Base-by-base conservation (phyloP, 2,113 vertebrate species). In the Propithecus coquereli region DNA sequence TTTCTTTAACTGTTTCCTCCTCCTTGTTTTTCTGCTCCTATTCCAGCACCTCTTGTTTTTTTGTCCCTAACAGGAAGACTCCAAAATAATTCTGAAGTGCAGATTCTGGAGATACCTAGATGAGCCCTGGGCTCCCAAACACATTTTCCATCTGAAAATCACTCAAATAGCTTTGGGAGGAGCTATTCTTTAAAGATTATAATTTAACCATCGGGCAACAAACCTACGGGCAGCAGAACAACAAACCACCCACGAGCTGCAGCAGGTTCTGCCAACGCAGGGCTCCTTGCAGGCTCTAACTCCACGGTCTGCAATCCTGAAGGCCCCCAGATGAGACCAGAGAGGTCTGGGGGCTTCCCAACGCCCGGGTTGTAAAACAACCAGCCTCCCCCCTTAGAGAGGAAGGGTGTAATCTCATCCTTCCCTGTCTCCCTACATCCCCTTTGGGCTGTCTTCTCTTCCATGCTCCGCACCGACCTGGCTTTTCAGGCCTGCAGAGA, bases 391-490 rank as follows among this genome's bases (percentile, higher is more conserved):
- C 32, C 22, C 22, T 27, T 6, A 43, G 30, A 0, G 20, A 50
- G 6, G 3, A 40, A 8, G 11, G 25, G 12, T 22, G n/a, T 8
- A 40, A 54, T 23, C 66, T 71, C 65, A 20, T 1, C 10, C 27
- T 81, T 68, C 9, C 16, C 17, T 0, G 2, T 40, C 30, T 47
- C 32, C 22, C 40, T 18, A 43, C 40, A 34, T 68, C 2, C 34
- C 34, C 12, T 16, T 3, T 37, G 25, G 45, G 52, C 40, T 25
- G 37, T 27, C 32, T 47, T 79, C 32, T 45, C 6, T 50, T 61
- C 52, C 12, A 9, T 11, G 16, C 2, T 77, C 27, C 47, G 2
- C 2, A 3, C 20, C 0, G 0, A 83, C 5, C 52, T 63, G 16
- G n/a, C 17, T 32, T 84, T 52, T 79, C 30, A 8, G 25, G 25